These are phyloP conservation scores for Galleria mellonella DNA, from an alignment of 1,140 invertebrate genomes.

Conservation along the genomic window DNA sequence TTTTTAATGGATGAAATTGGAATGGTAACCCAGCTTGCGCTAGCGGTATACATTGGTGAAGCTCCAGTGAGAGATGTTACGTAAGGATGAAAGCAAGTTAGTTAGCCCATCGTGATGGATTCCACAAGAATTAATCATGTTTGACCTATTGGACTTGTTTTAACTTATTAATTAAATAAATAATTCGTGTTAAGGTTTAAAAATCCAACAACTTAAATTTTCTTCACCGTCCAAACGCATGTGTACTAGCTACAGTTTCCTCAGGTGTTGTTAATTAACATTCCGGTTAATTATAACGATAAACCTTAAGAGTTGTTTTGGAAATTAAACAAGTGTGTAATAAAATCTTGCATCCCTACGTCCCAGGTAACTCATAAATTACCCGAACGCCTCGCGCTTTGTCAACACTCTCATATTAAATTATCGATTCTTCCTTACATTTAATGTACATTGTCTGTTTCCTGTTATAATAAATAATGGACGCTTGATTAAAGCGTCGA, in stretches of 20 bases:
- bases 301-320: not conserved
- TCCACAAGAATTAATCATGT: too few species aligned
- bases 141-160: too few species aligned
- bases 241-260: not conserved
- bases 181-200: too few species aligned
- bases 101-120: too few species aligned
- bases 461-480: not conserved
- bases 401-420: not conserved
- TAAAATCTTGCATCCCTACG: slow-evolving; percentile 25
- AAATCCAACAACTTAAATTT: too few species aligned
- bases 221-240: too few species aligned
- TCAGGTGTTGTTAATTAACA: slow-evolving; percentile 3
- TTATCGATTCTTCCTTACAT: not conserved
- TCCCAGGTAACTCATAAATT: slow-evolving; percentile 32
- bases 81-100: too few species aligned
- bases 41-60: too few species aligned
- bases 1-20: too few species aligned
- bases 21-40: too few species aligned
- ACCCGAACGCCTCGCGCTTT: slow-evolving; percentile 6
- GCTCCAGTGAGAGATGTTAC: too few species aligned
- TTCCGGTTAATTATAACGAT: slow-evolving; percentile 1
- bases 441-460: not conserved
- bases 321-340: slow-evolving; percentile 29
- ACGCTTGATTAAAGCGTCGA: slow-evolving; percentile 3
- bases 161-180: too few species aligned